Percentiles rank a stretch among this genome's conserved stretches.
These are phyloP conservation scores for Bucco capensis DNA, from an alignment of 2,113 vertebrate genomes.

Conservation along the genomic window DNA sequence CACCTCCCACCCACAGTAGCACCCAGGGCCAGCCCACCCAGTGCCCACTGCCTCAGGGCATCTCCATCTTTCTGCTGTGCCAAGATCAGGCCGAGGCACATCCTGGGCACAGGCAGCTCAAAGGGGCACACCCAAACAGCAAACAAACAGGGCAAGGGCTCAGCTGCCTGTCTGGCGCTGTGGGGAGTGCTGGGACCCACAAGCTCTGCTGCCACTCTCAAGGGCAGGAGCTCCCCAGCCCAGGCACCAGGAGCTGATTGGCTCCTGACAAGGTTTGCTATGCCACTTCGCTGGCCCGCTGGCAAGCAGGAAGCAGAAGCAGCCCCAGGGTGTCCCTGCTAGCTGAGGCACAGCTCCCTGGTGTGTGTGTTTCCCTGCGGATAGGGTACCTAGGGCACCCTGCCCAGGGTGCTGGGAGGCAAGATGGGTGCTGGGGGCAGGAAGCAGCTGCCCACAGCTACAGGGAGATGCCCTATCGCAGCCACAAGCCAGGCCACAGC, in stretches of 20 bases:
- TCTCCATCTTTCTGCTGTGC: neutral
- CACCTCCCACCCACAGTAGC: neutral
- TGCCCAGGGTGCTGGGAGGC: neutral
- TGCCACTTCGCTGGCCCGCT: accelerated
- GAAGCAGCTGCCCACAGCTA: neutral
- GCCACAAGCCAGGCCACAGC: neutral
- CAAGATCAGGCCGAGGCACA: no score
- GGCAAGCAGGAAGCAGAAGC: neutral
- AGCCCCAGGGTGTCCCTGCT: neutral
- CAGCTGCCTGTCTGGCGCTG: accelerated
- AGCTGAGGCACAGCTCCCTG: accelerated
- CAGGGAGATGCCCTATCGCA: slow-evolving; percentile 7
- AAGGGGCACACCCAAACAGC: neutral
- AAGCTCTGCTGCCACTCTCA: neutral
- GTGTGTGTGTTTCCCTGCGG: neutral
- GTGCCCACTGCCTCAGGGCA: neutral
- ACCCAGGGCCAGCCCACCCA: accelerated
- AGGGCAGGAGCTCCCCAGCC: neutral
- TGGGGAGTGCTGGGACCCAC: neutral
- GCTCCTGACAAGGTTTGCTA: accelerated
- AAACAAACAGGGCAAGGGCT: neutral
- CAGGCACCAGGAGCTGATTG: accelerated
- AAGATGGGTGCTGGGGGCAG: neutral
- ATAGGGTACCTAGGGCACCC: neutral
- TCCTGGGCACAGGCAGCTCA: neutral